Evolutionary conservation across 1,140 invertebrate species (phyloP).

Genomic region (Drosophila suzukii): DNA sequence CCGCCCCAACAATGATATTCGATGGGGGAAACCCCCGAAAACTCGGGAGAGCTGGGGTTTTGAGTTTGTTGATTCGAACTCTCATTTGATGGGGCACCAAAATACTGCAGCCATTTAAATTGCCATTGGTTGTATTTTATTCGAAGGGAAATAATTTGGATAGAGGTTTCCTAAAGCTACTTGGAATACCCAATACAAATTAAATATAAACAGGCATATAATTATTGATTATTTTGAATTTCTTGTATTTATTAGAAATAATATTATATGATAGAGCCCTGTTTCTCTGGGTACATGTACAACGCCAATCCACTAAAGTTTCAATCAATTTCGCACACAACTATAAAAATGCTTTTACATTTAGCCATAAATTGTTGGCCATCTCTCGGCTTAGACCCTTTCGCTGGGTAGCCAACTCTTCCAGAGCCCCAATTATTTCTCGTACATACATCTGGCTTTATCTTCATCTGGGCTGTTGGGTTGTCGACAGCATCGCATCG

Average conservation of each 20-base stretch:
- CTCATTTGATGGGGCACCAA: not conserved
- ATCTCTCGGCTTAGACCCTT: constrained; percentile 2
- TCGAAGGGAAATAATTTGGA: not conserved
- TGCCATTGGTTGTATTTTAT: not conserved
- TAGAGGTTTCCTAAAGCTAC: not conserved
- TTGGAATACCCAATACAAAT: no score
- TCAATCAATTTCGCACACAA: constrained; percentile 12
- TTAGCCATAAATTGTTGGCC: constrained; percentile 9
- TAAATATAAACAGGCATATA: no score
- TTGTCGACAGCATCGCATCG: constrained; percentile 38
- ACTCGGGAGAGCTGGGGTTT: not conserved
- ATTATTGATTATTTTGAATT: no score
- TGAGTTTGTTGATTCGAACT: constrained; percentile 1
- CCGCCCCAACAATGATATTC: no score
- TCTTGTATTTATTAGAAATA: no score
- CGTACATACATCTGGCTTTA: constrained; percentile 23
- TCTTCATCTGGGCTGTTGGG: constrained; percentile 21
- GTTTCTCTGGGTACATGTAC: not conserved
- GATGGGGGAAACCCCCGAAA: no score
- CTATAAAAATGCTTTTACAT: constrained; percentile 32
- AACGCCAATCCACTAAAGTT: constrained; percentile 8
- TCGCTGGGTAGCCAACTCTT: constrained; percentile 20
- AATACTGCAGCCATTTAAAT: not conserved
- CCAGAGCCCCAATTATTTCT: constrained; percentile 26
- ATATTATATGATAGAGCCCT: no score